phyloP scores from a whole-genome alignment of 64 coral and sea anemone species.

The Anthopleura sola region DNA sequence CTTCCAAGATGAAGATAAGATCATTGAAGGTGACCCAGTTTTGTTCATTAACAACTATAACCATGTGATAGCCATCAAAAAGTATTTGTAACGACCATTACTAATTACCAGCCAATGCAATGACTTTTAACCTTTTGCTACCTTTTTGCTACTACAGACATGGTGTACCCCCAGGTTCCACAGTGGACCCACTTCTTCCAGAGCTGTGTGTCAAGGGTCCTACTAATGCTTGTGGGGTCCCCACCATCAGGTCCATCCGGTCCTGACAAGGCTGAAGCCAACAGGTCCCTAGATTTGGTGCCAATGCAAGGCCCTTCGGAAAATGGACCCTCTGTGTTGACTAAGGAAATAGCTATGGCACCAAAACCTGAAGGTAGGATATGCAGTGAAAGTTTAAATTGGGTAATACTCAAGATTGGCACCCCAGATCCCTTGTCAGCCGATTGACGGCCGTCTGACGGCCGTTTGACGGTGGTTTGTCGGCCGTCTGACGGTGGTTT shows the following conservation, averaged over 20 bases:
- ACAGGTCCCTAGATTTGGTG: conserved; percentile 41
- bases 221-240: conserved; percentile 64
- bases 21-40: conserved; percentile 53
- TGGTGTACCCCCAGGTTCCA: conserved; percentile 72
- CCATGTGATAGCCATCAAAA: too few species aligned
- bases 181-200: conserved; percentile 81
- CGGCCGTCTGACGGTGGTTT: too few species aligned
- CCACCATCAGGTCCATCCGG: conserved; percentile 33
- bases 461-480: too few species aligned
- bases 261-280: conserved; percentile 15
- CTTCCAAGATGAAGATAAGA: conserved; percentile 75
- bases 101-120: too few species aligned
- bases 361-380: background rate
- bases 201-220: conserved; percentile 65
- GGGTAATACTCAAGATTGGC: too few species aligned
- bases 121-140: background rate
- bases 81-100: too few species aligned
- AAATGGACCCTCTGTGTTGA: conserved; percentile 2
- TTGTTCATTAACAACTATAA: background rate
- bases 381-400: background rate
- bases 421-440: too few species aligned
- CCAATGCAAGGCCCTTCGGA: conserved; percentile 31
- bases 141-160: conserved; percentile 31
- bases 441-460: too few species aligned
- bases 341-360: background rate